Evolutionary conservation across 2,888 invertebrate genomes (phyloP).

Genomic region (Protonemura montana): DNA sequence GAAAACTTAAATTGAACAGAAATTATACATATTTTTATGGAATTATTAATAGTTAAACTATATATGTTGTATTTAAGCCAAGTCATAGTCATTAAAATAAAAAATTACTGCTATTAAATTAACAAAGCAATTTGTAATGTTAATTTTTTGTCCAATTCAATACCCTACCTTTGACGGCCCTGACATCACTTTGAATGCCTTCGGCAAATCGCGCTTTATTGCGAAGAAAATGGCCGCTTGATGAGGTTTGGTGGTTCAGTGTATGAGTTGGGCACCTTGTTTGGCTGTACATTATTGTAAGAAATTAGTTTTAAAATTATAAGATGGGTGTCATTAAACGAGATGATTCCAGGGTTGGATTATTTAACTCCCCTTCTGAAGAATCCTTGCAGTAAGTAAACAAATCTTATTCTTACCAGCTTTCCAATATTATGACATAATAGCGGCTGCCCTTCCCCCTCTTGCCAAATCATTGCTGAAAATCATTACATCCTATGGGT

Average conservation of each 20-base stretch:
- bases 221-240: background rate
- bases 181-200: background rate
- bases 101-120: background rate
- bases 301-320: background rate
- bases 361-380: slow-evolving; percentile 8
- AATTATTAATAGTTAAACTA: background rate
- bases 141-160: too few species aligned
- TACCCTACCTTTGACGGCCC: too few species aligned
- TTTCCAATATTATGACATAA: too few species aligned
- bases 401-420: too few species aligned
- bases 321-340: slow-evolving; percentile 1
- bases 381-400: slow-evolving; percentile 24
- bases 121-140: too few species aligned
- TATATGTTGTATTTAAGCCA: background rate
- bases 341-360: background rate
- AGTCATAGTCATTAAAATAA: background rate
- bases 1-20: background rate
- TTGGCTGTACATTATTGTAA: background rate
- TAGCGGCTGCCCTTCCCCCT: background rate
- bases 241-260: too few species aligned
- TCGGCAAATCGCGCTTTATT: background rate
- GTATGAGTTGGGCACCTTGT: too few species aligned
- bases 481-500: too few species aligned
- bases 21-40: background rate
- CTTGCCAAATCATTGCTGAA: background rate